Evolutionary conservation across 2,888 invertebrate genomes (phyloP).

Genomic region (Synanthedon andrenaeformis): DNA sequence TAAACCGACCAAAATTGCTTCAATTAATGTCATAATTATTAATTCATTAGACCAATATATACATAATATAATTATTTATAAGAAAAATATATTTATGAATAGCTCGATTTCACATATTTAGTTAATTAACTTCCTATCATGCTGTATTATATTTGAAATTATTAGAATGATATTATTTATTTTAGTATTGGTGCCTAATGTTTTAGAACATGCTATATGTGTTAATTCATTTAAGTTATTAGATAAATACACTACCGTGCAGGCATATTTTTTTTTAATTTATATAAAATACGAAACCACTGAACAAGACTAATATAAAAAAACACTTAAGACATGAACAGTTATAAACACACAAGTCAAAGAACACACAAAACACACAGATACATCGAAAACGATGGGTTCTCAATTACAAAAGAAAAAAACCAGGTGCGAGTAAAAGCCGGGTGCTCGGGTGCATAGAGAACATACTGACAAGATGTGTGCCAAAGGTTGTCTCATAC

Average conservation of each 20-base stretch:
- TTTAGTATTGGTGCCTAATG: constrained; percentile 3
- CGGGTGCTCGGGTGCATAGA: constrained; percentile 52
- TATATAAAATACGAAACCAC: background rate
- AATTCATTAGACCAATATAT: too few relatives aligned
- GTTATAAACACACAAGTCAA: constrained; percentile 4
- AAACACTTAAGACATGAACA: background rate
- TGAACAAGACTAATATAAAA: background rate
- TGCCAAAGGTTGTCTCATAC: constrained; percentile 59
- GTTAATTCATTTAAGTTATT: constrained; percentile 6
- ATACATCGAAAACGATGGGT: constrained; percentile 36
- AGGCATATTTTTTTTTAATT: constrained; percentile 1
- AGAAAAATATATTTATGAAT: too few relatives aligned
- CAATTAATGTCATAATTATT: background rate
- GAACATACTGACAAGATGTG: constrained; percentile 39
- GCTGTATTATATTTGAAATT: background rate
- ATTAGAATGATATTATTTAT: constrained; percentile 18
- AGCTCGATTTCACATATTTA: too few relatives aligned
- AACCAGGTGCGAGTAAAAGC: constrained; percentile 56
- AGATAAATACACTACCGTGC: constrained; percentile 6
- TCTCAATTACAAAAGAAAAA: constrained; percentile 29
- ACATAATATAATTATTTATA: too few relatives aligned
- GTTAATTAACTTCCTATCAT: too few relatives aligned
- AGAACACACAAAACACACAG: constrained; percentile 14
- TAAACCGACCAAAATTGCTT: background rate
- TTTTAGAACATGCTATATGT: too few relatives aligned